phyloP scores from a whole-genome alignment of 2,113 vertebrate genomes.

The human region DNA sequence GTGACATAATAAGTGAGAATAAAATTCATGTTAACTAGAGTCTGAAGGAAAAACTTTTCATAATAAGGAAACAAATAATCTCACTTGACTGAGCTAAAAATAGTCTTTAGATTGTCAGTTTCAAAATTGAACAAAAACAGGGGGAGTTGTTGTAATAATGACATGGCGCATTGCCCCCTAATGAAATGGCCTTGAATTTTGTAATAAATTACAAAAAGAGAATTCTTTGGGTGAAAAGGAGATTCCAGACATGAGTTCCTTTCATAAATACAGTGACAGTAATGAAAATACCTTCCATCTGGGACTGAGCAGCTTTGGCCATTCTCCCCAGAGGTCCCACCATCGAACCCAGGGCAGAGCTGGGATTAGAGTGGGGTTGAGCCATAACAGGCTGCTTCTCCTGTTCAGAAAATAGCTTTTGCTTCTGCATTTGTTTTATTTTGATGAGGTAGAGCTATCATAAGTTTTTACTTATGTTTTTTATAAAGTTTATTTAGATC shows the following conservation, averaged over 20 bases:
- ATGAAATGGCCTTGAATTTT: slow-evolving; percentile 72
- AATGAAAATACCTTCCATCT: neutral
- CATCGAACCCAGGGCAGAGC: rapidly evolving
- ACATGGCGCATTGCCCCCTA: slow-evolving; percentile 54
- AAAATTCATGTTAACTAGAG: slow-evolving; percentile 84
- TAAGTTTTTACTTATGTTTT: neutral
- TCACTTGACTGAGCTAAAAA: slow-evolving; percentile 84
- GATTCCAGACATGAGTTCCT: slow-evolving; percentile 42
- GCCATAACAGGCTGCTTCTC: rapidly evolving
- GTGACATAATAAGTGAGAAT: slow-evolving; percentile 82
- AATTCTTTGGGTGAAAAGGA: slow-evolving; percentile 58
- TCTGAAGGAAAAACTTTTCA: slow-evolving; percentile 82
- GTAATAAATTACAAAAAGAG: slow-evolving; percentile 61
- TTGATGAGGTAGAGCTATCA: neutral
- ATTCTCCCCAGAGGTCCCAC: rapidly evolving
- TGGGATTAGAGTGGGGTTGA: rapidly evolving
- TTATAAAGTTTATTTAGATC: neutral
- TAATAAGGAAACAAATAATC: slow-evolving; percentile 86
- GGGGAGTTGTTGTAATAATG: slow-evolving; percentile 64
- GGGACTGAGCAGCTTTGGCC: neutral
- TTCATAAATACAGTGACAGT: slow-evolving; percentile 32
- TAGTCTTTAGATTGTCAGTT: slow-evolving; percentile 81
- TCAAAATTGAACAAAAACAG: slow-evolving; percentile 75
- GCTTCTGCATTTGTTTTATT: neutral
- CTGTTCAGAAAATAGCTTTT: neutral